These are phyloP conservation scores for Gonocerus acuteangulatus DNA, from an alignment of 2,888 invertebrate species.

Conservation along the genomic window DNA sequence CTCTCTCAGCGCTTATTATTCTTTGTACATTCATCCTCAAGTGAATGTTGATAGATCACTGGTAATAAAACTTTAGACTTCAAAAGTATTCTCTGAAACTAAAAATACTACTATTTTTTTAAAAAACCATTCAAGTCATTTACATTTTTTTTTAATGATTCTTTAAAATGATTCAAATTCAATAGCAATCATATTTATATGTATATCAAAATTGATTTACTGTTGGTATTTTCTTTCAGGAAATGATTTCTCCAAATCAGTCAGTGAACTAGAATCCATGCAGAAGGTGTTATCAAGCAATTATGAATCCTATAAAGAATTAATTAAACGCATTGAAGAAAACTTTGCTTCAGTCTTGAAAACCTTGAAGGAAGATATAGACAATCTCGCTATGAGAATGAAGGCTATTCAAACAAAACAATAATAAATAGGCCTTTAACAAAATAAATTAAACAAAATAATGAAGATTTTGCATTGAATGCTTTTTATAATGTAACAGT, in stretches of 20 bases:
- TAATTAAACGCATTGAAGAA: slow-evolving; percentile 70
- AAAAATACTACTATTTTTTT: too few relatives aligned
- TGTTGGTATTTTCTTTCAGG: slow-evolving; percentile 53
- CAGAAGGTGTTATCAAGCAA: slow-evolving; percentile 64
- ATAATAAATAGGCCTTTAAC: slow-evolving; percentile 24
- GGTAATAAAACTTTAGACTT: too few relatives aligned
- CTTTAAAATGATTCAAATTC: too few relatives aligned
- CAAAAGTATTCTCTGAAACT: too few relatives aligned
- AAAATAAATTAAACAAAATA: slow-evolving; percentile 23
- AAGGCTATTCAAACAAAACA: slow-evolving; percentile 43
- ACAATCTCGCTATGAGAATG: slow-evolving; percentile 65
- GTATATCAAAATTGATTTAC: too few relatives aligned
- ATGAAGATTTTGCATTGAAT: slow-evolving; percentile 31
- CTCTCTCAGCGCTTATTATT: too few relatives aligned
- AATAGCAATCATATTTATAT: too few relatives aligned
- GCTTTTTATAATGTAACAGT: slow-evolving; percentile 24
- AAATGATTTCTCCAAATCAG: slow-evolving; percentile 74
- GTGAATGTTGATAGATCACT: too few relatives aligned
- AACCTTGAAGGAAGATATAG: slow-evolving; percentile 66
- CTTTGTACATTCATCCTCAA: too few relatives aligned
- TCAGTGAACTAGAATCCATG: slow-evolving; percentile 69
- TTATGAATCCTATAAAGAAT: slow-evolving; percentile 67
- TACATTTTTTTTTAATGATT: too few relatives aligned
- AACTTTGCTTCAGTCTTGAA: slow-evolving; percentile 72
- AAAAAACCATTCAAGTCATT: too few relatives aligned